Evolutionary conservation across 30 jellyfish, hydroid and myxozoan species (phyloP).

Genomic region (Mastigias papua): DNA sequence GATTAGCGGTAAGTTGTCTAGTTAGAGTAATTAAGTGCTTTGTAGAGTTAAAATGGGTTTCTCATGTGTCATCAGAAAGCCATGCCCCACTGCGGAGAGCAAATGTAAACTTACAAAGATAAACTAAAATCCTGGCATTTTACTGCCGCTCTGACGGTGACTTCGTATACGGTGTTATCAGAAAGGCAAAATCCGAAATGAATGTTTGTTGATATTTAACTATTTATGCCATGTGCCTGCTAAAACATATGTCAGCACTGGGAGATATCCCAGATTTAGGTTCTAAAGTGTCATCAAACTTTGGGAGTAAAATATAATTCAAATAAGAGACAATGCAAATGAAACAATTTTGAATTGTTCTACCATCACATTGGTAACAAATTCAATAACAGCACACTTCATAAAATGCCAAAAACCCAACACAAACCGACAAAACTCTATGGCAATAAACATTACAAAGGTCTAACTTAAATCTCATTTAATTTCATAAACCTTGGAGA

Average conservation of each 20-base stretch:
- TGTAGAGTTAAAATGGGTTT: background rate
- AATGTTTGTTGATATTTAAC: constrained; percentile 1
- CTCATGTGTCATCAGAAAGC: background rate
- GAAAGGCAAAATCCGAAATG: background rate
- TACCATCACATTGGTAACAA: too few relatives aligned
- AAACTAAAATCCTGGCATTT: too few relatives aligned
- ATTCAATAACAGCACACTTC: too few relatives aligned
- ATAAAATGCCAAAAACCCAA: too few relatives aligned
- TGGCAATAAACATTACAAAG: too few relatives aligned
- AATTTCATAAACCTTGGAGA: too few relatives aligned
- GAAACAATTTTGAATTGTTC: too few relatives aligned
- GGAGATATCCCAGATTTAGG: background rate
- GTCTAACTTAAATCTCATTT: too few relatives aligned
- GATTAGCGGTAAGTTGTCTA: constrained; percentile 32
- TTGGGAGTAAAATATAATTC: background rate
- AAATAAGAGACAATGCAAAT: background rate
- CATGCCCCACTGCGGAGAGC: too few relatives aligned
- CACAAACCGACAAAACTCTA: too few relatives aligned
- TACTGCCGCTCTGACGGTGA: background rate
- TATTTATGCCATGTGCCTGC: constrained; percentile 38
- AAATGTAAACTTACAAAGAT: too few relatives aligned
- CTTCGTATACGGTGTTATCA: background rate
- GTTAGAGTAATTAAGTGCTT: background rate
- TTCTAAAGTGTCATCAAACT: background rate
- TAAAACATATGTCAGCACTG: constrained; percentile 26